phyloP scores from a whole-genome alignment of 1,140 invertebrate genomes.

The Calosoma granatense region DNA sequence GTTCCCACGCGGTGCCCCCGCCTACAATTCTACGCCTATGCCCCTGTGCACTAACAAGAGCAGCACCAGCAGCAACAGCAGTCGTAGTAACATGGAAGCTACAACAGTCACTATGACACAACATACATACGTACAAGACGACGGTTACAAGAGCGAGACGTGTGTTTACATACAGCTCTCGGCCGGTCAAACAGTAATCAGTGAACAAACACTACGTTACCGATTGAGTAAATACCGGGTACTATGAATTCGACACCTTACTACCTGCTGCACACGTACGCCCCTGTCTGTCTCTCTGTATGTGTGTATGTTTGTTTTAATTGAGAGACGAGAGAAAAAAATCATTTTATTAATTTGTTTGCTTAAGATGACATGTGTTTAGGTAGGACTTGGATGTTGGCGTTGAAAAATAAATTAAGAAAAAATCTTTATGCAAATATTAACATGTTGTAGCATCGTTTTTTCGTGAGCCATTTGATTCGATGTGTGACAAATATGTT shows the following conservation, averaged over 20 bases:
- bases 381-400: no score
- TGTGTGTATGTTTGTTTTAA: neutral
- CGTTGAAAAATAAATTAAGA: no score
- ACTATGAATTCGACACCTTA: slow-evolving; percentile 2
- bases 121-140: neutral
- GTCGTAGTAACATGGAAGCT: neutral
- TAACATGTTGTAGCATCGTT: no score
- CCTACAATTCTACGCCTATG: no score
- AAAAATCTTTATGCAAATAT: neutral
- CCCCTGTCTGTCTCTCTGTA: neutral
- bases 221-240: neutral
- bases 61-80: no score
- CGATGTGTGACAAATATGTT: no score
- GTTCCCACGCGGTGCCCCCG: no score
- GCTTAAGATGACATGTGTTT: neutral
- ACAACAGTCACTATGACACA: neutral
- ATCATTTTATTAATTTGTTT: slow-evolving; percentile 9
- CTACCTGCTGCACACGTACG: neutral
- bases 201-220: neutral
- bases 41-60: no score
- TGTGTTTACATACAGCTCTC: neutral
- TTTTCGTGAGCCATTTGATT: no score
- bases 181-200: neutral
- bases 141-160: neutral
- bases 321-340: neutral